These are phyloP conservation scores for Cherax destructor DNA, from an alignment of 1,140 invertebrate genomes.

Conservation along the genomic window DNA sequence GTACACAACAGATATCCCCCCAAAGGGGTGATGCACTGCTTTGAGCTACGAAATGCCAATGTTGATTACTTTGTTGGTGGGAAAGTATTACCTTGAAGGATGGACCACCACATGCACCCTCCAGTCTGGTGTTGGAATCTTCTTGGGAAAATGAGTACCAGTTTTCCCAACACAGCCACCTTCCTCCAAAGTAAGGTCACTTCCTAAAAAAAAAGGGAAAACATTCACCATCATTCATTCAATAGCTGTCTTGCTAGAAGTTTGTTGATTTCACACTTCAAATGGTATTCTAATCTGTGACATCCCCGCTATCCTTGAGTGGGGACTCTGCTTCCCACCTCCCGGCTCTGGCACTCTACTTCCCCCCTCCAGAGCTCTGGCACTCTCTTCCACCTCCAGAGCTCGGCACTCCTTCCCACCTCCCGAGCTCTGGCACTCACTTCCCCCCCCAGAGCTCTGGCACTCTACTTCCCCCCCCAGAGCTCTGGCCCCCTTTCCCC, in stretches of 20 bases:
- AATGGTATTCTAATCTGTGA: too few relatives aligned
- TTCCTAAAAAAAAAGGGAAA: not conserved
- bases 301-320: too few relatives aligned
- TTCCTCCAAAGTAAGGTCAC: not conserved
- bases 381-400: too few relatives aligned
- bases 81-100: slow-evolving; percentile 82
- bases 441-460: too few relatives aligned
- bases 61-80: slow-evolving; percentile 90
- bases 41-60: slow-evolving; percentile 90
- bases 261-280: not conserved
- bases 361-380: too few relatives aligned
- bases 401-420: too few relatives aligned
- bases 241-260: not conserved
- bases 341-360: too few relatives aligned
- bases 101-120: slow-evolving; percentile 77
- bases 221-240: too few relatives aligned
- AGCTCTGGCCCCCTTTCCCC: too few relatives aligned
- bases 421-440: too few relatives aligned
- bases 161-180: not conserved
- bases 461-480: too few relatives aligned
- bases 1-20: slow-evolving; percentile 18
- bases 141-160: slow-evolving; percentile 81
- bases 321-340: too few relatives aligned
- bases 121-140: slow-evolving; percentile 89
- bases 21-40: slow-evolving; percentile 84